Percentiles rank a stretch among this genome's conserved stretches.
Evolutionary conservation across 2,113 vertebrate species (phyloP).

Genomic region (Ptyas mucosa): DNA sequence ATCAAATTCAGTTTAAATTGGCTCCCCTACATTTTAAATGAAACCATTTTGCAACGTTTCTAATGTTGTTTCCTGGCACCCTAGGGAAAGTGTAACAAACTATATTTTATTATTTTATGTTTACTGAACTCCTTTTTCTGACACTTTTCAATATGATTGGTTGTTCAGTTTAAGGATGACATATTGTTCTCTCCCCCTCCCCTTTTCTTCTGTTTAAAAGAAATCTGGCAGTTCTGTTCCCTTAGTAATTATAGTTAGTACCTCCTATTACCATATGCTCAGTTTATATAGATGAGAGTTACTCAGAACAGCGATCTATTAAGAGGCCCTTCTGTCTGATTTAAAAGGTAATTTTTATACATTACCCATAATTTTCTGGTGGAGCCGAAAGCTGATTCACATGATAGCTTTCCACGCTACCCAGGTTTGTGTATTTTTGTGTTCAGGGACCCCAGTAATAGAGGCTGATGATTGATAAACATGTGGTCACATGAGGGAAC

Average conservation of each 20-base stretch:
- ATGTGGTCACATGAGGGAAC: background rate
- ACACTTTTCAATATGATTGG: slow-evolving; percentile 13
- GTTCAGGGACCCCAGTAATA: background rate
- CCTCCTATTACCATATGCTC: slow-evolving; percentile 37
- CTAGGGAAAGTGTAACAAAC: slow-evolving; percentile 17
- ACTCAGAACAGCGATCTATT: slow-evolving; percentile 32
- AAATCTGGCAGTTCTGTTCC: slow-evolving; percentile 15
- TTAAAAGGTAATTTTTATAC: slow-evolving; percentile 17
- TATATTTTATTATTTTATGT: slow-evolving; percentile 35
- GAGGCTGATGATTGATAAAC: background rate
- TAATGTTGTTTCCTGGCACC: slow-evolving; percentile 19
- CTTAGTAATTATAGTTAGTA: slow-evolving; percentile 37
- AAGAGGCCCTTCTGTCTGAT: slow-evolving; percentile 22
- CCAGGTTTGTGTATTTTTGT: background rate
- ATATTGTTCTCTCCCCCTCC: slow-evolving; percentile 9
- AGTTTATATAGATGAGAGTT: slow-evolving; percentile 21
- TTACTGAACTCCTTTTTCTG: slow-evolving; percentile 5
- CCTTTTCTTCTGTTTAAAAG: background rate
- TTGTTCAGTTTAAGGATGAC: slow-evolving; percentile 14
- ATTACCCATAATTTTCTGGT: slow-evolving; percentile 16
- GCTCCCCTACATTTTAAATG: slow-evolving; percentile 38
- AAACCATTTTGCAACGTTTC: slow-evolving; percentile 27
- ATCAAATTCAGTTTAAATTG: slow-evolving; percentile 36
- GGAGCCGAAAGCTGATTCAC: background rate
- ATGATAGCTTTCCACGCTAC: slow-evolving; percentile 3